Percentiles rank a stretch among this genome's conserved stretches.
phyloP scores from a whole-genome alignment of 2,797 vertebrate genomes.

The Ciconia nigra region DNA sequence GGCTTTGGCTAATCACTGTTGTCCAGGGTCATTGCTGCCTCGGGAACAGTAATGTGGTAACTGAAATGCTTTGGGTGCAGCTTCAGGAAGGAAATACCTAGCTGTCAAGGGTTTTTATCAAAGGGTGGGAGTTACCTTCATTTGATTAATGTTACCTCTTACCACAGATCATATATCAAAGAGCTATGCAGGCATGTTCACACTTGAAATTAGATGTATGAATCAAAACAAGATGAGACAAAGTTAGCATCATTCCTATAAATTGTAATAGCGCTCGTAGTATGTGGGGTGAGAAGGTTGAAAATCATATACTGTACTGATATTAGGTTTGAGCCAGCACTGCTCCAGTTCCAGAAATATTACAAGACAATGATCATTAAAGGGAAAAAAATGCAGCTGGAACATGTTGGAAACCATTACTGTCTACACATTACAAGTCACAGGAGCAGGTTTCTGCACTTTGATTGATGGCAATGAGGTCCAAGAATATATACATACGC shows the following conservation, averaged over 20 bases:
- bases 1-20: conserved; percentile 21
- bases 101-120: conserved; percentile 32
- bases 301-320: background rate
- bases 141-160: conserved; percentile 43
- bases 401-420: conserved; percentile 43
- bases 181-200: conserved; percentile 10
- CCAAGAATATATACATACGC: background rate
- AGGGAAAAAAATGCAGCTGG: background rate
- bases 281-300: conserved; percentile 4
- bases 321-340: background rate
- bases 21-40: background rate
- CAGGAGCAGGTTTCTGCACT: conserved; percentile 10
- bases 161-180: conserved; percentile 27
- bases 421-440: conserved; percentile 29
- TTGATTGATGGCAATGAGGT: conserved; percentile 27
- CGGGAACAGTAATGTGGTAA: background rate
- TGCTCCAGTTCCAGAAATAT: conserved; percentile 15
- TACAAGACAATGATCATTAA: background rate
- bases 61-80: conserved; percentile 4
- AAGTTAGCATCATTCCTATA: background rate
- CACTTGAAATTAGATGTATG: conserved; percentile 22
- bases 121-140: conserved; percentile 19
- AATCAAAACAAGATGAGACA: conserved; percentile 23
- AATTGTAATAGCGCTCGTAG: conserved; percentile 6
- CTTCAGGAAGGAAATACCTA: conserved; percentile 23